phyloP scores from a whole-genome alignment of 92 coral and sea anemone species.

The Bergia puertoricense region DNA sequence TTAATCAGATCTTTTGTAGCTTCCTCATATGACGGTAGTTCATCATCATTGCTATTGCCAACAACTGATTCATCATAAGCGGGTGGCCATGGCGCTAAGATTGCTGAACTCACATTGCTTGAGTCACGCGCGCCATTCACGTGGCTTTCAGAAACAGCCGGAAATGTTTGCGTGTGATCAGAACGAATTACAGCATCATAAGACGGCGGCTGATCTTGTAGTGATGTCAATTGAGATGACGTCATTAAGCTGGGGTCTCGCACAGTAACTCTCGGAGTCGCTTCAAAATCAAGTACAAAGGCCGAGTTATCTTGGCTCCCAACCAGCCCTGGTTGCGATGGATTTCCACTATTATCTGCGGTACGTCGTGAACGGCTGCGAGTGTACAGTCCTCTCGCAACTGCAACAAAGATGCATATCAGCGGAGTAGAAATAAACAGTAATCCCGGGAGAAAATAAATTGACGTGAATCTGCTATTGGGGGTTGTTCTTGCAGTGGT shows the following conservation, averaged over 20 bases:
- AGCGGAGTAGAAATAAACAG: not conserved
- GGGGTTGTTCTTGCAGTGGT: not conserved
- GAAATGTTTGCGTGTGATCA: not conserved
- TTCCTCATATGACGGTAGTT: conserved; percentile 28
- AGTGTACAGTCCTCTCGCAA: not conserved
- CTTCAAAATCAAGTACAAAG: not conserved
- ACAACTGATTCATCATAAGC: not conserved
- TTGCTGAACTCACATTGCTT: not conserved
- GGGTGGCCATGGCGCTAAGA: not conserved
- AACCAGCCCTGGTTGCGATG: not conserved
- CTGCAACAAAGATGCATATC: not conserved
- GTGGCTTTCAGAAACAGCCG: not conserved
- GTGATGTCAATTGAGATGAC: not conserved
- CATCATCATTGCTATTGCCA: not conserved
- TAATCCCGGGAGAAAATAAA: not conserved
- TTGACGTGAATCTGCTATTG: not conserved
- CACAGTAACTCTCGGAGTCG: not conserved
- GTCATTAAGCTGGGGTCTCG: too few relatives aligned
- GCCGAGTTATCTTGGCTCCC: not conserved
- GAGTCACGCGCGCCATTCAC: not conserved
- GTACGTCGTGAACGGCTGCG: not conserved
- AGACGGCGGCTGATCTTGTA: not conserved
- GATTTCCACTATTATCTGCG: not conserved
- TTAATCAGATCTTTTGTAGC: not conserved
- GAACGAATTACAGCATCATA: conserved; percentile 10